A percentile compares a stretch with the other conserved stretches of the same genome.
These are phyloP conservation scores for Sphaeramia orbicularis DNA, from an alignment of 2,797 vertebrate species.

Conservation along the genomic window DNA sequence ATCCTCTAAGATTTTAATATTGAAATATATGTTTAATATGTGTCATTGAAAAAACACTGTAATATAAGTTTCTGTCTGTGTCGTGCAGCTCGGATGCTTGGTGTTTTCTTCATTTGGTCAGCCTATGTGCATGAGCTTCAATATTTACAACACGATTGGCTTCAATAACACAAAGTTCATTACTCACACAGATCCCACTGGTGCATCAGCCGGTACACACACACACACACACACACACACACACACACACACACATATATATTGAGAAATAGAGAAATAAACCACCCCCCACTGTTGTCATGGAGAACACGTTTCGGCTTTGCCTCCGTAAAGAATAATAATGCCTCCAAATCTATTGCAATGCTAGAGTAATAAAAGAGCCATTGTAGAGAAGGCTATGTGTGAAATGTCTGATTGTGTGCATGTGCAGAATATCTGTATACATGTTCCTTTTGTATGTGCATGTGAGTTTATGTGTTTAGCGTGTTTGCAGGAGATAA, in stretches of 20 bases:
- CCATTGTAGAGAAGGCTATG: constrained; percentile 27
- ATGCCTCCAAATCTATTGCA: constrained; percentile 61
- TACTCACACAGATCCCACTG: constrained; percentile 54
- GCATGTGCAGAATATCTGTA: constrained; percentile 16
- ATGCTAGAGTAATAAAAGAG: constrained; percentile 59
- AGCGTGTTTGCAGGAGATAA: constrained; percentile 81
- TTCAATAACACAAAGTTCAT: constrained; percentile 62
- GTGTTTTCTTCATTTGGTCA: constrained; percentile 4
- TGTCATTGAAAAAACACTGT: no score
- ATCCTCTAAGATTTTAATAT: no score
- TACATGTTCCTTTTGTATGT: constrained; percentile 65
- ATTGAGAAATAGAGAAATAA: constrained; percentile 15
- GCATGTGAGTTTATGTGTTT: constrained; percentile 59
- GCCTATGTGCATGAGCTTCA: background rate
- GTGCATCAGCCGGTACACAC: constrained; percentile 14
- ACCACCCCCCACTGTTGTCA: constrained; percentile 56
- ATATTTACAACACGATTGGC: constrained; percentile 40
- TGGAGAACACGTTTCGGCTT: constrained; percentile 67
- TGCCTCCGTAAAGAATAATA: constrained; percentile 71
- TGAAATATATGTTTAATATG: no score
- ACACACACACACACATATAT: no score
- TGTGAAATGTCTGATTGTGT: constrained; percentile 15
- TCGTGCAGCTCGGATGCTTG: background rate
- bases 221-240: constrained; percentile 9
- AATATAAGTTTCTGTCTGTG: no score